Evolutionary conservation across 1,140 invertebrate species (phyloP), one percentile per base, ranked within the genome.

Genomic region (Euborellia annulipes): DNA sequence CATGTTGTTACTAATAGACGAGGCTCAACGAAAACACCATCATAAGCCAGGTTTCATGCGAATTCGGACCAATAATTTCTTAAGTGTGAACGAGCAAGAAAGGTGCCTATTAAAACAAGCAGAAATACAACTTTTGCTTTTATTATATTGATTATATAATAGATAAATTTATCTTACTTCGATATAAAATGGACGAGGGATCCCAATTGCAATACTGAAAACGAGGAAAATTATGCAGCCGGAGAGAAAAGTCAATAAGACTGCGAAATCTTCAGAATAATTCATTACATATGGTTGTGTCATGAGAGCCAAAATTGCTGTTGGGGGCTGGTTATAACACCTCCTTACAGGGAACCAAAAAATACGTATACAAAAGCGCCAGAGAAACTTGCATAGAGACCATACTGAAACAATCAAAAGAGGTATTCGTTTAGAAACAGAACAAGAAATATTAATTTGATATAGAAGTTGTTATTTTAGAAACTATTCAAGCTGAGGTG

Each of bases 381-480:
- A 66, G 79, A 72, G 54, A 81, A 80, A 14, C 72, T 68, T 32
- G 76, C 74, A 57, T 82, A 82, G 6, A 82, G 58, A 30, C 79
- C 79, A 60, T 76, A 76, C 71, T 75, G 56, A 40, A 64, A 60
- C n/a, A n/a, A n/a, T n/a, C n/a, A n/a, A n/a, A n/a, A n/a, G n/a
- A n/a, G n/a, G n/a, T n/a, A n/a, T n/a, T n/a, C n/a, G n/a, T n/a
- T n/a, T n/a, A n/a, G n/a, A n/a, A n/a, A n/a, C n/a, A n/a, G n/a
- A n/a, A n/a, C n/a, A n/a, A n/a, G n/a, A n/a, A n/a, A n/a, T n/a
- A n/a, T n/a, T n/a, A n/a, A n/a, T n/a, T n/a, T n/a, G n/a, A n/a
- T n/a, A n/a, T n/a, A n/a, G n/a, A n/a, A n/a, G n/a, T n/a, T n/a
- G n/a, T n/a, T n/a, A n/a, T n/a, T n/a, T n/a, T n/a, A n/a, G n/a